Conservation (phyloP, 2,888 invertebrate species). For the Netelia inedita region DNA sequence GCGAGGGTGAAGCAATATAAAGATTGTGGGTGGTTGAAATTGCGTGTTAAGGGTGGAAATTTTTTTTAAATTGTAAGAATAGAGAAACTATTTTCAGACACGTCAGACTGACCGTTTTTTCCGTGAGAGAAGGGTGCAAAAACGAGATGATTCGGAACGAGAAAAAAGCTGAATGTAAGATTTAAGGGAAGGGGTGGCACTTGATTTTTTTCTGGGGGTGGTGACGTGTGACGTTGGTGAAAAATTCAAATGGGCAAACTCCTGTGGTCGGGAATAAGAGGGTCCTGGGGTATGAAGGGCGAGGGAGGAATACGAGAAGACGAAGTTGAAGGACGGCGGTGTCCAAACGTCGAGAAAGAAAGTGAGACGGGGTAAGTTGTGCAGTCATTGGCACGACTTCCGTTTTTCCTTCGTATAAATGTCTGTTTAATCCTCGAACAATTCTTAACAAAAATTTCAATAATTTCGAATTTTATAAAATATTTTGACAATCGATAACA, state of each 20-base stretch:
- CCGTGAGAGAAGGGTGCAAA: slow-evolving; percentile 18
- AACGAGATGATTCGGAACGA: slow-evolving; percentile 69
- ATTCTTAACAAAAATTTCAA: too few relatives aligned
- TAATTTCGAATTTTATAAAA: too few relatives aligned
- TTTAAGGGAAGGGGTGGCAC: slow-evolving; percentile 2
- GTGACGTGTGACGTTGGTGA: slow-evolving; percentile 58
- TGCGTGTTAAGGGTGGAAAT: too few relatives aligned
- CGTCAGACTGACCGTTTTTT: background rate
- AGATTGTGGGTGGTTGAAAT: too few relatives aligned
- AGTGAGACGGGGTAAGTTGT: too few relatives aligned
- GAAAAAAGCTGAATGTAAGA: slow-evolving; percentile 42
- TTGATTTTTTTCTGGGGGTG: slow-evolving; percentile 46
- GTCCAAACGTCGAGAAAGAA: slow-evolving; percentile 5
- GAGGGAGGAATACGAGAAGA: slow-evolving; percentile 31
- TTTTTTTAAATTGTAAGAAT: too few relatives aligned
- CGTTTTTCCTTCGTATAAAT: too few relatives aligned
- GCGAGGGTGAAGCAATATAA: too few relatives aligned
- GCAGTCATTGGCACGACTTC: too few relatives aligned
- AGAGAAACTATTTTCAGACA: too few relatives aligned
- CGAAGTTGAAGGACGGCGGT: slow-evolving; percentile 31
- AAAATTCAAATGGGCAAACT: slow-evolving; percentile 62
- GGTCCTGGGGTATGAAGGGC: slow-evolving; percentile 31
- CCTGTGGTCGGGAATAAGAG: slow-evolving; percentile 56
- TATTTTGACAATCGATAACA: too few relatives aligned
- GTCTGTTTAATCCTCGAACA: too few relatives aligned